Evolutionary conservation across 1,140 invertebrate genomes (phyloP).

Genomic region (Anadara kagoshimensis): DNA sequence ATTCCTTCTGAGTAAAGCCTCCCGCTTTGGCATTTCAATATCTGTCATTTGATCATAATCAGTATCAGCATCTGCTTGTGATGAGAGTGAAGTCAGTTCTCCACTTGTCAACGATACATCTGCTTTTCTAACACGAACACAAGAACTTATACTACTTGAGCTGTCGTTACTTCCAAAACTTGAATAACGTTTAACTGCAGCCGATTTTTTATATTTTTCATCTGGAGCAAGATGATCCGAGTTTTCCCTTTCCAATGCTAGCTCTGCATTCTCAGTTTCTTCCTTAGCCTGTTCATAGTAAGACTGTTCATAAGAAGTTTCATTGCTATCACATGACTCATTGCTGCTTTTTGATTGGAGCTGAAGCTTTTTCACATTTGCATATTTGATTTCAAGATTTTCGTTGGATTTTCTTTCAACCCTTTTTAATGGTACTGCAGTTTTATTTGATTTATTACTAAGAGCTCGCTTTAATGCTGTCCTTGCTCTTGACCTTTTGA

Average conservation of each 20-base stretch:
- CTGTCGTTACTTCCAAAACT: conserved; percentile 63
- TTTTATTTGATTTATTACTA: conserved; percentile 31
- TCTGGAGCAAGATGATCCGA: not conserved
- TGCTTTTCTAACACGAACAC: conserved; percentile 17
- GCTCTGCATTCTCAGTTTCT: not conserved
- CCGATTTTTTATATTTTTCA: conserved; percentile 12
- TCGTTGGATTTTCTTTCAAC: conserved; percentile 3
- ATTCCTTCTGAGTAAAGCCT: conserved; percentile 18
- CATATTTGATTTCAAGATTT: conserved; percentile 53
- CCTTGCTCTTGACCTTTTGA: conserved; percentile 44
- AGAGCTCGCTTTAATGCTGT: conserved; percentile 52
- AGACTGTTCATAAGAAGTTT: conserved; percentile 1
- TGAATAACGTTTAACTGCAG: conserved; percentile 37
- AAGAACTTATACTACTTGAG: conserved; percentile 45
- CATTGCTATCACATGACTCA: not conserved
- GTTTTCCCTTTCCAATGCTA: not conserved
- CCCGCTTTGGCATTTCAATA: conserved; percentile 35
- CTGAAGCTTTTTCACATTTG: conserved; percentile 47
- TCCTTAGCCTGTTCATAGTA: not conserved
- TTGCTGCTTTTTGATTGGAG: conserved; percentile 8
- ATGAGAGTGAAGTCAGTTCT: conserved; percentile 61
- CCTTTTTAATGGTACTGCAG: conserved; percentile 16
- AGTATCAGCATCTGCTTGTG: conserved; percentile 57
- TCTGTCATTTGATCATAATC: conserved; percentile 42
- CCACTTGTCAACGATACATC: conserved; percentile 60